Evolutionary conservation across 1,140 invertebrate genomes (phyloP), one percentile per base, ranked within the genome.

Genomic region (Zaprionus camerounensis): DNA sequence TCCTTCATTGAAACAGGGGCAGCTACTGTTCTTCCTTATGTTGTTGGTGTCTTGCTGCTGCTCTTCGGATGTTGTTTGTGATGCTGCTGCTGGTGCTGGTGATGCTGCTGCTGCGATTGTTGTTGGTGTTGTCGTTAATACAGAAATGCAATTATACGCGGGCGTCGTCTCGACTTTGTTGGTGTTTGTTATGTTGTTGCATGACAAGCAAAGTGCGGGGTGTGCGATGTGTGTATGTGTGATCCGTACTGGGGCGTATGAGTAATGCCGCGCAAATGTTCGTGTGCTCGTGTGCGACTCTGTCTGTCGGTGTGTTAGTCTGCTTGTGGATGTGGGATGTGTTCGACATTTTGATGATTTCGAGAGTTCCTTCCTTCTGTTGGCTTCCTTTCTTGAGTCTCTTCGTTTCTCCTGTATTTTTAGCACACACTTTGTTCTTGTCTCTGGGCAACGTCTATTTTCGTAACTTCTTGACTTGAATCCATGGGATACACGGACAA

Each of bases 101-200:
- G 22, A 53, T 61, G 7, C 13, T 41, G 22, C 44, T 41, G 5
- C 28, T 70, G 51, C 53, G 51, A 36, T 34, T 65, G 22, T 28
- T 53, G 34, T 41, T 70, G 65, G 51, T 71, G 57, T 44, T 51
- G 51, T 61, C 61, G 76, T 55, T 84, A 85, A 83, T 91, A 91
- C 88, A 91, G 90, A 91, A 91, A 91, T 91, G 88, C 88, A 91
- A 91, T 91, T 85, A 74, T 91, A 73, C 82, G 88, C 84, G 82
- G 82, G 66, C 80, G 88, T 91, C 88, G 90, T 91, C 88, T 91
- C 88, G 76, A 84, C 90, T 90, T 90, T 70, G 73, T 85, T 90
- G 85, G 57, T 90, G 85, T 80, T 88, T 77, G 81, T 81, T 85
- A 62, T 81, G 76, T 81, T 81, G 84, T 81, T 88, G 84, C 84